Evolutionary conservation across 2,113 vertebrate genomes (phyloP), one percentile per base, ranked within the genome.

Genomic region (Rafetus swinhoei): DNA sequence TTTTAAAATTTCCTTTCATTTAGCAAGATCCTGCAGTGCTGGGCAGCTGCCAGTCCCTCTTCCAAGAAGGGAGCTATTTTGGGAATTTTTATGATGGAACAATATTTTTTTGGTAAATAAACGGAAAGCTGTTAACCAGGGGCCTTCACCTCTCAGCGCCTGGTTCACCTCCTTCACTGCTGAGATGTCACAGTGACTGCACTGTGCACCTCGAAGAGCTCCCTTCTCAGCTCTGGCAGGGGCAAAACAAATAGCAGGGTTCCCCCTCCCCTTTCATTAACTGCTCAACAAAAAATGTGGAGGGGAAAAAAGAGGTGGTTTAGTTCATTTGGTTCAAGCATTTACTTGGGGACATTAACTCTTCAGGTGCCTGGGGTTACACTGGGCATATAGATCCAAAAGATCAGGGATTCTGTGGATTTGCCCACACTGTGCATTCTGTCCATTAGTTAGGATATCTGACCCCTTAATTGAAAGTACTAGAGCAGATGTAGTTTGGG

Each of bases 31-130:
- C 93, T 98, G 96, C 97, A 95, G 96, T 95, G 97, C 96, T 98
- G 97, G 98, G 97, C 96, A 97, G 94, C 97, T 94, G 98, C 98
- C 98, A 98, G 97, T 97, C 97, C 97, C 97, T 98, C 98, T 98
- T 97, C 98, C 97, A 97, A 97, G 97, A 97, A 69, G 39, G 5
- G 86, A 98, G 98, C 98, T 98, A 98, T 98, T 98, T 98, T 98
- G 97, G 98, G 98, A 98, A 97, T 98, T 98, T 98, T 98, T 98
- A 98, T 98, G 98, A 96, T 98, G 97, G 98, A 98, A 98, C 98
- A 98, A 97, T 98, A 98, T 98, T 98, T 98, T 98, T 98, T 98
- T 1, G 97, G 97, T 98, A 98, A 98, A 98, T 97, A 98, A 97
- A 97, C 5, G 95, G 97, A 98, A 97, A 98, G 97, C 97, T 97